phyloP scores from a whole-genome alignment of 2,797 vertebrate genomes.

The Echiichthys vipera region DNA sequence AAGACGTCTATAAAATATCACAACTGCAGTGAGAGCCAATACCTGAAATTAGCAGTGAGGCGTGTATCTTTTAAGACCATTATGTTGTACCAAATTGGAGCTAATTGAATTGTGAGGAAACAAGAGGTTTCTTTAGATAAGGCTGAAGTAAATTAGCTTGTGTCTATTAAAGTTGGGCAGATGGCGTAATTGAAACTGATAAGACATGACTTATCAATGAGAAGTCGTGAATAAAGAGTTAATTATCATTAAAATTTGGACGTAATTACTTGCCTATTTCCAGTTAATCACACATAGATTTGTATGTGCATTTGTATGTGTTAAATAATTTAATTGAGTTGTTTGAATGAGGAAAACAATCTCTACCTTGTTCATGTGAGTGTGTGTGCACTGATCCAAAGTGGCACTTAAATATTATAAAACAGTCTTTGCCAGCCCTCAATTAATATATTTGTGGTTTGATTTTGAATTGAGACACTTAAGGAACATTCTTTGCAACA shows the following conservation, averaged over 20 bases:
- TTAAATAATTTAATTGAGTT: not conserved
- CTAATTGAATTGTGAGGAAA: constrained; percentile 32
- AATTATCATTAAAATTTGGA: constrained; percentile 12
- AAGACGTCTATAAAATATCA: constrained; percentile 1
- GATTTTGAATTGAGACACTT: not conserved
- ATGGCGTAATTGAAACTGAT: constrained; percentile 25
- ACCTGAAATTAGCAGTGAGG: constrained; percentile 10
- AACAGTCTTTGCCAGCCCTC: not conserved
- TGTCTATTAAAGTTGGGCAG: constrained; percentile 2
- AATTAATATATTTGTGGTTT: not conserved
- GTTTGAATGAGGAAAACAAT: not conserved
- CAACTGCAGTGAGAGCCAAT: not conserved
- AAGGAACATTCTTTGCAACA: constrained; percentile 11
- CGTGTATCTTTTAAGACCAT: not conserved
- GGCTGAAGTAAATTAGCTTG: constrained; percentile 12
- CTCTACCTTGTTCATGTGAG: not conserved
- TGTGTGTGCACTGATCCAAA: not conserved
- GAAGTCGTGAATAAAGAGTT: constrained; percentile 7
- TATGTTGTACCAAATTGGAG: constrained; percentile 26
- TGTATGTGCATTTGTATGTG: too few species aligned
- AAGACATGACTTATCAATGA: constrained; percentile 9
- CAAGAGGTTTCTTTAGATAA: constrained; percentile 39
- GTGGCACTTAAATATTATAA: not conserved
- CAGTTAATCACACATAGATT: not conserved
- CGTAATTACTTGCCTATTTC: constrained; percentile 27